Percentiles rank a stretch among this genome's conserved stretches.
Evolutionary conservation across 1,140 invertebrate genomes (phyloP).

Genomic region (Drosophila persimilis): DNA sequence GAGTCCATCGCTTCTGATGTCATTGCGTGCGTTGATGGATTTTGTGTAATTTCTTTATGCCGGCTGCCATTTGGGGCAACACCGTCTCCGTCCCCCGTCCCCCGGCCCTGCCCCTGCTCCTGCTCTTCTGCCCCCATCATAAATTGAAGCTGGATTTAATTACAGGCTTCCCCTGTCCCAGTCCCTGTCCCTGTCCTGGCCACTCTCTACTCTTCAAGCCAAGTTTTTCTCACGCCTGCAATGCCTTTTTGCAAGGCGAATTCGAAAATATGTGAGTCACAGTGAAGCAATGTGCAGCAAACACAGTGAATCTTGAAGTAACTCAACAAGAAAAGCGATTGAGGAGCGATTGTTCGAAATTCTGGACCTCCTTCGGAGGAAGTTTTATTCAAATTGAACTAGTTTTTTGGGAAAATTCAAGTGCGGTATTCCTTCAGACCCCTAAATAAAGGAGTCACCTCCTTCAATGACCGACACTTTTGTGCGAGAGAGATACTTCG

Average conservation of each 20-base stretch:
- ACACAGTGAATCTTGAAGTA: neutral
- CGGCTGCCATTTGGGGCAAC: constrained; percentile 28
- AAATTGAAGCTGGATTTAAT: constrained; percentile 77
- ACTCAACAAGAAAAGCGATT: neutral
- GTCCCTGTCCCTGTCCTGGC: too few relatives aligned
- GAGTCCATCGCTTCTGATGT: constrained; percentile 48
- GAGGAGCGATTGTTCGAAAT: too few relatives aligned
- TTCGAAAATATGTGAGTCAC: constrained; percentile 9
- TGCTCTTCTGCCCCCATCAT: constrained; percentile 19
- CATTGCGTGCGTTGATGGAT: constrained; percentile 71
- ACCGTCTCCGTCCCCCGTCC: constrained; percentile 5
- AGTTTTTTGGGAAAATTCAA: too few relatives aligned
- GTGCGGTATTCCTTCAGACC: too few relatives aligned
- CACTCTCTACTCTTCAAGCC: neutral
- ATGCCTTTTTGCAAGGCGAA: constrained; percentile 42
- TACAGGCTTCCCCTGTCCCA: constrained; percentile 46
- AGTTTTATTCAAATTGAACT: too few relatives aligned
- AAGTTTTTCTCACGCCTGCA: constrained; percentile 35
- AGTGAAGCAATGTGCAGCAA: neutral
- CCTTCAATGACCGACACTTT: too few relatives aligned
- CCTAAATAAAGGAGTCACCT: too few relatives aligned
- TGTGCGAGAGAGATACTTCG: too few relatives aligned
- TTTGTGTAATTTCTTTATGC: constrained; percentile 69
- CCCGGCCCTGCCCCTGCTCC: neutral
- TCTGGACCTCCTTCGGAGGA: too few relatives aligned